A percentile compares a stretch with the other conserved stretches of the same genome.
Conservation (phyloP, 2,888 invertebrate species). For the Lycophotia porphyrea region DNA sequence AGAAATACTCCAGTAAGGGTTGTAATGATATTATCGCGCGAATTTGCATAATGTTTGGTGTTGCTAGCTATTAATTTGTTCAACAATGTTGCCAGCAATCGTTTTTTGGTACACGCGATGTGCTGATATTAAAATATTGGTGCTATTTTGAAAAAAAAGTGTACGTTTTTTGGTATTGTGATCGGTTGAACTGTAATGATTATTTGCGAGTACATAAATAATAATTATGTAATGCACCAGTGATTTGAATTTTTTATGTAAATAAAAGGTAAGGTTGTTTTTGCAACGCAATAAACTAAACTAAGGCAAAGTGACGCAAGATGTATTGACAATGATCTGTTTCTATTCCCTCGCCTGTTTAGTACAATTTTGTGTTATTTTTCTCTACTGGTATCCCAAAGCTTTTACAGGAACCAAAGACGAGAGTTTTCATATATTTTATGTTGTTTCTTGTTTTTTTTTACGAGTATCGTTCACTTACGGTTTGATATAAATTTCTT, state of each 20-base stretch:
- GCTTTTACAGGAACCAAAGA: slow-evolving; percentile 84
- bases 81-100: slow-evolving; percentile 77
- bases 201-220: slow-evolving; percentile 66
- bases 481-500: slow-evolving; percentile 69
- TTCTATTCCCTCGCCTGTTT: slow-evolving; percentile 75
- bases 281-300: slow-evolving; percentile 74
- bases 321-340: slow-evolving; percentile 59
- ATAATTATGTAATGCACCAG: slow-evolving; percentile 78
- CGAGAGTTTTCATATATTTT: slow-evolving; percentile 74
- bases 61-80: slow-evolving; percentile 80
- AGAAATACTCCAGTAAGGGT: slow-evolving; percentile 57
- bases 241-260: slow-evolving; percentile 80
- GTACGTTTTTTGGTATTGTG: slow-evolving; percentile 77
- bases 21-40: slow-evolving; percentile 66
- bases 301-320: slow-evolving; percentile 66
- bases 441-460: slow-evolving; percentile 69
- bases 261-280: slow-evolving; percentile 71
- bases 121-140: slow-evolving; percentile 88
- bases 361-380: slow-evolving; percentile 80
- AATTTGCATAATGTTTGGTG: slow-evolving; percentile 77
- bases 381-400: slow-evolving; percentile 75
- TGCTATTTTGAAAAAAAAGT: slow-evolving; percentile 85
- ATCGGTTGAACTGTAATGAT: slow-evolving; percentile 69
- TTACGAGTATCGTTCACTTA: slow-evolving; percentile 76
- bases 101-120: slow-evolving; percentile 75